Base-by-base conservation (phyloP, 2,888 invertebrate genomes). In the Bombyx huttoni region DNA sequence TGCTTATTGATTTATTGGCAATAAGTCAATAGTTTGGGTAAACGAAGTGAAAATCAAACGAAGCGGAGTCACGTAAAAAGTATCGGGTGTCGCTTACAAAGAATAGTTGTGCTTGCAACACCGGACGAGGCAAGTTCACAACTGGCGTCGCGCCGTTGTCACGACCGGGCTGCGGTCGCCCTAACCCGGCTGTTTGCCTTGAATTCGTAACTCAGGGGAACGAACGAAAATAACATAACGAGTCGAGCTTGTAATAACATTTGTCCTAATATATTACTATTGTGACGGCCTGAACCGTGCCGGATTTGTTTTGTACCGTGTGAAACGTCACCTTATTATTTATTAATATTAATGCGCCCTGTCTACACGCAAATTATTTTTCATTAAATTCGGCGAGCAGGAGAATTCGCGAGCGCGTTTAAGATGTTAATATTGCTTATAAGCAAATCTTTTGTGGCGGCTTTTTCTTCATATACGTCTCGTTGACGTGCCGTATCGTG, bases 261-360 rank as follows among this genome's bases (percentile, higher is more conserved):
- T 83, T 81, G 86, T 82, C 82, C 82, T 81, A 85, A 84, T 84
- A 85, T 84, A 84, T 83, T 78, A 81, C 78, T 81, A 82, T 83
- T 84, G 83, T 84, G 85, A 83, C 84, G 81, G 73, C 73, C 70
- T 70, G 61, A 76, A 75, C 74, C 79, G 69, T 64, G 65, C 72
- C 65, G 75, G 81, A 83, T 82, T 84, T 84, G 84, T 82, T 70
- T 75, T 80, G 73, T 70, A 67, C 76, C 76, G 78, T 82, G 82
- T 75, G 76, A 82, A 81, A 79, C 67, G 80, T 79, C 78, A 72
- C 75, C 75, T 75, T 79, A 75, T 77, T 83, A 78, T 81, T 78
- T 79, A 85, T 85, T 82, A 78, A 79, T 78, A 85, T 84, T 77
- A 82, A 85, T 83, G 78, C 65, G 58, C 56, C 61, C 71, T 73